These are phyloP conservation scores for Cataglyphis rosenhaueri DNA, from an alignment of 2,888 invertebrate species.

Conservation along the genomic window DNA sequence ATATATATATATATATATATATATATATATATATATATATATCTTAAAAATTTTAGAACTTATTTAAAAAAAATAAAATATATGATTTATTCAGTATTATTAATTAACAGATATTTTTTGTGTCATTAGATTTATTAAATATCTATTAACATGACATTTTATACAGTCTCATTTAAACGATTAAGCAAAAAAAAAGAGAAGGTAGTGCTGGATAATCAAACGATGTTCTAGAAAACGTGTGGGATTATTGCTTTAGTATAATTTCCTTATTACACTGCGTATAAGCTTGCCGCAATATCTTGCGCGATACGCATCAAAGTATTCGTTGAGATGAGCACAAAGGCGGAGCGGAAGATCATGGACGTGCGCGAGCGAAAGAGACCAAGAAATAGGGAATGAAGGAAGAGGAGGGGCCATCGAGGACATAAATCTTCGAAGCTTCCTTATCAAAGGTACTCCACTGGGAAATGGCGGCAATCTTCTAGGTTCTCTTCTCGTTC, in stretches of 20 bases:
- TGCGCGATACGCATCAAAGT: slow-evolving; percentile 31
- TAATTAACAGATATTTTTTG: background rate
- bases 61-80: background rate
- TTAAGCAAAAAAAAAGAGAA: background rate
- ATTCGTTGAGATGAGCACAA: slow-evolving; percentile 33
- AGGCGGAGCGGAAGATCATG: slow-evolving; percentile 50
- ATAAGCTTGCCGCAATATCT: slow-evolving; percentile 13
- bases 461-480: slow-evolving; percentile 79
- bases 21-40: background rate
- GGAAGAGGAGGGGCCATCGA: slow-evolving; percentile 72
- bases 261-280: slow-evolving; percentile 6
- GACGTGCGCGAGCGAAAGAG: slow-evolving; percentile 50
- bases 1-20: background rate
- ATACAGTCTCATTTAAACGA: background rate
- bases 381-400: slow-evolving; percentile 56
- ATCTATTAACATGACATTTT: background rate
- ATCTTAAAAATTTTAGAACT: background rate
- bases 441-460: slow-evolving; percentile 79
- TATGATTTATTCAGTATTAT: background rate
- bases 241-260: background rate
- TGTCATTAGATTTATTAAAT: background rate
- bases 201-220: background rate
- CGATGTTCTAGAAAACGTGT: background rate
- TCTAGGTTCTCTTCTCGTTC: slow-evolving; percentile 68
- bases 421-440: slow-evolving; percentile 81